Evolutionary conservation across 1,140 invertebrate species (phyloP).

Genomic region (Anastrepha ludens): DNA sequence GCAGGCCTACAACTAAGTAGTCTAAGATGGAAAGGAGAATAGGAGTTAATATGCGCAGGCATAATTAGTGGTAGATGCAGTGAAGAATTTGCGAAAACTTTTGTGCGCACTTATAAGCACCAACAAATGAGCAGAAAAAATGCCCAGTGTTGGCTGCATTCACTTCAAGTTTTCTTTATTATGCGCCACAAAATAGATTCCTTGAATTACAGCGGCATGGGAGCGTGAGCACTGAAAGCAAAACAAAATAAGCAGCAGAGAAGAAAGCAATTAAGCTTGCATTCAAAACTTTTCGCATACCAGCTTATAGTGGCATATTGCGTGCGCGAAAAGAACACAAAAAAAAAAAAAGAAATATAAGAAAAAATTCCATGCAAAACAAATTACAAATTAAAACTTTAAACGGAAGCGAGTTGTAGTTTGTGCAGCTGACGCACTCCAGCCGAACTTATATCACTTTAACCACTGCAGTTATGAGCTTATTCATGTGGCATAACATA

Average conservation of each 20-base stretch:
- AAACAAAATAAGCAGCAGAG: not conserved
- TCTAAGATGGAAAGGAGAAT: not conserved
- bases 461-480: no score
- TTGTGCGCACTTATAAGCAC: not conserved
- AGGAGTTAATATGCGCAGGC: not conserved
- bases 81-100: conserved; percentile 2
- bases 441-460: not conserved
- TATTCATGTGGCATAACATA: no score
- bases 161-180: not conserved
- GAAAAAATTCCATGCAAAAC: not conserved
- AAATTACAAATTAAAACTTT: not conserved
- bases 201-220: not conserved
- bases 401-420: not conserved
- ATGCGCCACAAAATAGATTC: not conserved
- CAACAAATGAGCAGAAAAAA: not conserved
- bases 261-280: conserved; percentile 23
- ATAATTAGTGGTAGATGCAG: conserved; percentile 9
- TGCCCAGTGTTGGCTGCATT: not conserved
- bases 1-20: not conserved
- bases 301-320: not conserved
- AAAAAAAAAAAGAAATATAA: not conserved
- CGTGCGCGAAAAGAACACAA: not conserved
- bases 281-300: not conserved
- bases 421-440: not conserved
- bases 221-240: not conserved